Percentiles rank a stretch among this genome's conserved stretches.
phyloP scores from a whole-genome alignment of 2,113 vertebrate genomes.

The Catharus bicknelli region DNA sequence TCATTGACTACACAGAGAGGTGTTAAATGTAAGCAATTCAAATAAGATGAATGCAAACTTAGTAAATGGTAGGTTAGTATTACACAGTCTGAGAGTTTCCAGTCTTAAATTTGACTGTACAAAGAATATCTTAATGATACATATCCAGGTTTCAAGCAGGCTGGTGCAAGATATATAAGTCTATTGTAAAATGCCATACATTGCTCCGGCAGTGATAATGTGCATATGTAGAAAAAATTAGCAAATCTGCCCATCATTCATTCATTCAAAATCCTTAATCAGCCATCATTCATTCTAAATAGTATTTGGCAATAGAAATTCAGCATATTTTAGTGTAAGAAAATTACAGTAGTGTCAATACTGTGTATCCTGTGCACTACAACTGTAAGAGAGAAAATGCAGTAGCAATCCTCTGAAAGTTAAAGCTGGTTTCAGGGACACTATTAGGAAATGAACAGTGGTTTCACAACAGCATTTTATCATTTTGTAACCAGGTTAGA shows the following conservation, averaged over 20 bases:
- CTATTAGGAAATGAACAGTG: slow-evolving; percentile 46
- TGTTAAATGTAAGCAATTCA: background rate
- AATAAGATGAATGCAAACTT: background rate
- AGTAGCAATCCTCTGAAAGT: background rate
- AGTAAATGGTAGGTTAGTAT: background rate
- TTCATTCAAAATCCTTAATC: background rate
- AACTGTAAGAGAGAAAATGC: slow-evolving; percentile 10
- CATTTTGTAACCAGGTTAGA: slow-evolving; percentile 57
- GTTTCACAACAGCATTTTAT: slow-evolving; percentile 60
- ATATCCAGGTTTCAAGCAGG: background rate
- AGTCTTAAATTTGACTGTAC: background rate
- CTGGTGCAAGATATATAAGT: background rate
- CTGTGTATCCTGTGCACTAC: background rate
- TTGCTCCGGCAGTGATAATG: background rate
- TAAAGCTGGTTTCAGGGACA: slow-evolving; percentile 42
- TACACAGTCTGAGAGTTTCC: background rate
- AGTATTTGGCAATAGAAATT: slow-evolving; percentile 18
- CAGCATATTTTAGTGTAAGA: background rate
- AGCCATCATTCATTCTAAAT: background rate
- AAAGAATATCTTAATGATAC: background rate
- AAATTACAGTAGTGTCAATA: background rate
- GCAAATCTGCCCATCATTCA: background rate
- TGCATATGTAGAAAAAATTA: background rate
- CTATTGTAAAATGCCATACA: background rate
- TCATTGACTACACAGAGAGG: background rate